These are phyloP conservation scores for Clamator glandarius DNA, from an alignment of 2,797 vertebrate species.

Conservation along the genomic window DNA sequence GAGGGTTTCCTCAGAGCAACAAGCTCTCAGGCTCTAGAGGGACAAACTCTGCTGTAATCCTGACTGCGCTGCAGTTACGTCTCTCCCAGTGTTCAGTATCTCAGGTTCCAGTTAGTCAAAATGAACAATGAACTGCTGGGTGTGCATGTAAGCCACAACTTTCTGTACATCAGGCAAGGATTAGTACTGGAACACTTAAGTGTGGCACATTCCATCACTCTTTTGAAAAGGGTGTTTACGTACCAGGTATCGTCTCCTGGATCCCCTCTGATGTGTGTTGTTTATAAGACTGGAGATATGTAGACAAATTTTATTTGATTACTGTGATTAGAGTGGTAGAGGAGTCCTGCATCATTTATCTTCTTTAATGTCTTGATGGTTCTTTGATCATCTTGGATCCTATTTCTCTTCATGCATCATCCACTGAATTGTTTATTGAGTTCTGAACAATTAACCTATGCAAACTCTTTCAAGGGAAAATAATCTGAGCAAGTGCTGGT, in stretches of 20 bases:
- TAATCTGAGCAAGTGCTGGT: background rate
- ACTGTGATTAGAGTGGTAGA: background rate
- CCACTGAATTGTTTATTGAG: conserved; percentile 2
- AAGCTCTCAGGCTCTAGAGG: background rate
- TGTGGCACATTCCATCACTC: background rate
- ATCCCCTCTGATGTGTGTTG: background rate
- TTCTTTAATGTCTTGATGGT: background rate
- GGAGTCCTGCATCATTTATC: background rate
- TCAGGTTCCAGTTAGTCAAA: background rate
- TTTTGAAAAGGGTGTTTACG: background rate
- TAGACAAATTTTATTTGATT: background rate
- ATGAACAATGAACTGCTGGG: background rate
- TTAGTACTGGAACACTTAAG: background rate
- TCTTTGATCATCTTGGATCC: background rate
- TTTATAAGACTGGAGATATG: background rate
- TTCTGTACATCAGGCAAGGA: background rate
- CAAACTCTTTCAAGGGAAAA: background rate
- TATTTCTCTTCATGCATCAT: background rate
- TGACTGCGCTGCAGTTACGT: background rate
- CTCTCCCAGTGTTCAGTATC: background rate
- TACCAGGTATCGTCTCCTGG: background rate
- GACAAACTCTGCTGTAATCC: background rate
- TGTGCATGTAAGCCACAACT: background rate
- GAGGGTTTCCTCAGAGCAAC: background rate
- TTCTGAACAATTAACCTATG: conserved; percentile 16